phyloP scores from a whole-genome alignment of 2,113 vertebrate genomes.

The Grammatotria lemairii region DNA sequence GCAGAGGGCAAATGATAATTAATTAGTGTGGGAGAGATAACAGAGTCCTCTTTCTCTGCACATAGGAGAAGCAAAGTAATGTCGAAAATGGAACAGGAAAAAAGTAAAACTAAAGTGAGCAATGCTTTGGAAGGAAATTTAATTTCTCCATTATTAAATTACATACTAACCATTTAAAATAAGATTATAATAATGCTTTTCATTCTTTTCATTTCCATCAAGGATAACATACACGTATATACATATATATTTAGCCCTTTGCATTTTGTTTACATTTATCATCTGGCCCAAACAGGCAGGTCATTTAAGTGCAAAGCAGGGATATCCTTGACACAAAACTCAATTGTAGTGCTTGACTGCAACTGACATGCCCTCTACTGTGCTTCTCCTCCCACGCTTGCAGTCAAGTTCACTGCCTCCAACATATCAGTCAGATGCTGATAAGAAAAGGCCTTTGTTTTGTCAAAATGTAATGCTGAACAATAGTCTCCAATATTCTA shows the following conservation, averaged over 20 bases:
- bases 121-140: background rate
- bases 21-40: background rate
- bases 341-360: background rate
- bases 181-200: background rate
- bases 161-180: background rate
- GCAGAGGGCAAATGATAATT: background rate
- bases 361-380: background rate
- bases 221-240: background rate
- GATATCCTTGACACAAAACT: background rate
- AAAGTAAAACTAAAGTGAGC: background rate
- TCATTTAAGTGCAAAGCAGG: background rate
- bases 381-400: background rate
- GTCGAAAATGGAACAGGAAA: background rate
- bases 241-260: background rate
- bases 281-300: background rate
- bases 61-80: background rate
- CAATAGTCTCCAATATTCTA: background rate
- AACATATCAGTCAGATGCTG: background rate
- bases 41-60: background rate
- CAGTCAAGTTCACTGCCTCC: background rate
- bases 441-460: background rate
- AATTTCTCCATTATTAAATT: background rate
- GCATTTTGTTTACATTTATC: background rate
- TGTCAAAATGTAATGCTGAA: background rate
- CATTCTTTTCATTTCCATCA: background rate